Evolutionary conservation across 2,113 vertebrate species (phyloP), one percentile per base, ranked within the genome.

Genomic region (Misgurnus anguillicaudatus): DNA sequence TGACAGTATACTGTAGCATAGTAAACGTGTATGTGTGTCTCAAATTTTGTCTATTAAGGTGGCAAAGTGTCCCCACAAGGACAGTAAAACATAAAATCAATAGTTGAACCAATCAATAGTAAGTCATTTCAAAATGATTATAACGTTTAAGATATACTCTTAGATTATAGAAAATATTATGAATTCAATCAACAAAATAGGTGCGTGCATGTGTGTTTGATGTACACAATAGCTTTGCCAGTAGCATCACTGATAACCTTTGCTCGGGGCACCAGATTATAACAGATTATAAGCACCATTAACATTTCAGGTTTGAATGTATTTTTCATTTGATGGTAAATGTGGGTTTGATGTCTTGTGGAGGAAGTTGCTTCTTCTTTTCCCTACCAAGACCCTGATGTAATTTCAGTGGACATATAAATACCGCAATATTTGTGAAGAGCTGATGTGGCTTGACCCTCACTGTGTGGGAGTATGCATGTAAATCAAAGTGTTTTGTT

Each of bases 401-500:
- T 31, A 61, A 72, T 79, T 79, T 79, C 75, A 65, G 16, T 55
- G 55, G 73, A 21, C 78, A 48, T 61, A 65, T 71, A 42, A 73
- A 48, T 73, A 73, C 21, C 53, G 24, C 55, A 57, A 53, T 17
- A 71, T 39, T 57, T 9, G 55, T 60, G 36, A n/a, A 7, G 51
- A 51, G 36, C 53, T 2, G 11, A 41, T 10, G 64, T 16, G 17
- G 42, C 63, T 16, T 31, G 19, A 17, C 38, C 3, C 41, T n/a
- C 2, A n/a, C 11, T 51, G 42, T 70, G 38, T 69, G n/a, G 42
- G 62, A 77, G 42, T 53, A 9, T 65, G 63, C 53, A 24, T 67
- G 39, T 75, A 42, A 55, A 72, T 73, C 36, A n/a, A 67, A 47
- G 71, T 70, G 80, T 77, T 80, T 74, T 76, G 77, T 82, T 31